phyloP scores from a whole-genome alignment of 2,888 invertebrate genomes.

The Pediacus dermestoides region DNA sequence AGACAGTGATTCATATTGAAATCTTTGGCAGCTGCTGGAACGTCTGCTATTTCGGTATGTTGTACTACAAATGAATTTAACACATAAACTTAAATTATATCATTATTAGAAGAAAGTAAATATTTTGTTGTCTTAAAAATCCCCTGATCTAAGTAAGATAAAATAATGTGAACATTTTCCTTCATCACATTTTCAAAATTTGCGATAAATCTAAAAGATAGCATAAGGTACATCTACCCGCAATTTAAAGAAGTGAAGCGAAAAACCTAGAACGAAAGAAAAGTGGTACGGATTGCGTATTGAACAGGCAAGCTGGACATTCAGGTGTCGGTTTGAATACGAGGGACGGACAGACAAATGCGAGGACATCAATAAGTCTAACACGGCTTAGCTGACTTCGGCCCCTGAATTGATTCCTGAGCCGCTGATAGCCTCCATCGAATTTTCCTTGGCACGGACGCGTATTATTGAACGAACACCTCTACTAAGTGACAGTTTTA shows the following conservation, averaged over 20 bases:
- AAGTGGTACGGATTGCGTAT: slow-evolving; percentile 8
- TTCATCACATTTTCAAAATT: too few species aligned
- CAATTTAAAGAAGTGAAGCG: slow-evolving; percentile 17
- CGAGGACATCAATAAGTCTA: slow-evolving; percentile 41
- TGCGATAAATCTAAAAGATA: too few species aligned
- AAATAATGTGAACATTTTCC: too few species aligned
- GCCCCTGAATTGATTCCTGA: slow-evolving; percentile 36
- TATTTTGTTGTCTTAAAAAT: too few species aligned
- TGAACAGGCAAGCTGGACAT: slow-evolving; percentile 14
- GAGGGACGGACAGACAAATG: slow-evolving; percentile 36
- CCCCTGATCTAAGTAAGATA: too few species aligned
- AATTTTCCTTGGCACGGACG: slow-evolving; percentile 9
- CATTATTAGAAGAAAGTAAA: too few species aligned
- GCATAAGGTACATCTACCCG: neutral
- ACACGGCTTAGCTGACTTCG: slow-evolving; percentile 31
- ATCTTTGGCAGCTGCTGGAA: too few species aligned
- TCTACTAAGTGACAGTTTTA: too few species aligned
- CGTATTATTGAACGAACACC: slow-evolving; percentile 8
- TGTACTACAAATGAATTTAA: too few species aligned
- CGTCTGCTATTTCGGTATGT: too few species aligned
- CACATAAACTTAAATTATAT: too few species aligned
- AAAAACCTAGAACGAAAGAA: slow-evolving; percentile 20
- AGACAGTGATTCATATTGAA: too few species aligned
- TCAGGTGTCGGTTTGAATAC: slow-evolving; percentile 36
- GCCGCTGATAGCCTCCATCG: slow-evolving; percentile 16